Evolutionary conservation across 2,797 vertebrate species (phyloP).

Genomic region (Darevskia nairensis): DNA sequence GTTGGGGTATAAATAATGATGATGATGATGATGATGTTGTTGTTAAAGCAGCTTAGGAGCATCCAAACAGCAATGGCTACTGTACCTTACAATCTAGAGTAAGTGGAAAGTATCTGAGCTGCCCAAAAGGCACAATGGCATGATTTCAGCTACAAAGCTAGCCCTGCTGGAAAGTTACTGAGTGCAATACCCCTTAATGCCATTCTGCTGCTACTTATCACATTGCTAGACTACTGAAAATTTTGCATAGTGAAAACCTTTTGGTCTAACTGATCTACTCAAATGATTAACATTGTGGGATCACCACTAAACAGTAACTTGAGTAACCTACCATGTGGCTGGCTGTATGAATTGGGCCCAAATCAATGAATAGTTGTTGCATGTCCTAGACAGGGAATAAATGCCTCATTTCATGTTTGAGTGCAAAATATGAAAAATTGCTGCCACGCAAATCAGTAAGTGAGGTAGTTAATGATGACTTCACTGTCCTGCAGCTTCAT

Average conservation of each 20-base stretch:
- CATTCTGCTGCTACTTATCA: not conserved
- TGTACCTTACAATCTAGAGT: not conserved
- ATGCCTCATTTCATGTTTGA: not conserved
- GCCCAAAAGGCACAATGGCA: not conserved
- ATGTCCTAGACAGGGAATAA: not conserved
- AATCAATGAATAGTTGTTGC: not conserved
- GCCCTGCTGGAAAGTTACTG: not conserved
- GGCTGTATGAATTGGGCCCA: not conserved
- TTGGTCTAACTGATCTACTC: not conserved
- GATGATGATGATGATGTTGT: no score
- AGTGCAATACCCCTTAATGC: not conserved
- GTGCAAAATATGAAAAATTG: not conserved
- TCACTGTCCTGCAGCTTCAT: not conserved
- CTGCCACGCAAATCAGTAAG: not conserved
- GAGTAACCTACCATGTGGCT: not conserved
- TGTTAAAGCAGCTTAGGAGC: not conserved
- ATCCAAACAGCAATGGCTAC: not conserved
- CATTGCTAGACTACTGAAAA: not conserved
- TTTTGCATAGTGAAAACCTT: no score
- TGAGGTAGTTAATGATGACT: not conserved
- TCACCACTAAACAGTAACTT: not conserved
- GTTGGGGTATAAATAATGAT: no score
- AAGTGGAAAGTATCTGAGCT: not conserved
- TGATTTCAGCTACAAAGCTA: not conserved
- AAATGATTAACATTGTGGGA: not conserved